Conservation (phyloP, 2,113 vertebrate species). For the Copsychus sechellarum region DNA sequence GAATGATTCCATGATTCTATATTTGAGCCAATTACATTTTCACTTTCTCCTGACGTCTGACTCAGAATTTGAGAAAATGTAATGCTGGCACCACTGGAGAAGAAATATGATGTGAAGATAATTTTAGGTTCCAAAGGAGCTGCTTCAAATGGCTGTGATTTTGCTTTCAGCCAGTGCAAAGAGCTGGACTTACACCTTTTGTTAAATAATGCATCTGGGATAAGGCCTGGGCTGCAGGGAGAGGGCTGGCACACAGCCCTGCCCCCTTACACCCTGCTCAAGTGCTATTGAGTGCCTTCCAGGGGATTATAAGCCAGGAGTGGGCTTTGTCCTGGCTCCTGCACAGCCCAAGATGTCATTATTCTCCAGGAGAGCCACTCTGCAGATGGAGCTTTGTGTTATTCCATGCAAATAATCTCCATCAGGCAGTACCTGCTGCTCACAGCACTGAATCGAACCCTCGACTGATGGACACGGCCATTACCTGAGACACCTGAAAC, state of each 20-base stretch:
- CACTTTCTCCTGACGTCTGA: neutral
- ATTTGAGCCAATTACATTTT: neutral
- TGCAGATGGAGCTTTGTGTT: neutral
- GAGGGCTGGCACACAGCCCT: neutral
- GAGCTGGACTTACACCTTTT: neutral
- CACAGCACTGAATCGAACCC: neutral
- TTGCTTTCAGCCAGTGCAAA: constrained; percentile 1
- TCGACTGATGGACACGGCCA: neutral
- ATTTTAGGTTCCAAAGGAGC: constrained; percentile 2
- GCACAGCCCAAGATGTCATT: neutral
- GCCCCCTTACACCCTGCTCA: neutral
- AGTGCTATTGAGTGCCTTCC: neutral
- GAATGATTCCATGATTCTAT: neutral
- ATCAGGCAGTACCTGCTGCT: neutral
- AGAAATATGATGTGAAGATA: constrained; percentile 11
- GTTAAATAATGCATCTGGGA: constrained; percentile 6
- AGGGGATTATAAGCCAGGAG: neutral
- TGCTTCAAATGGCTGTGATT: constrained; percentile 14
- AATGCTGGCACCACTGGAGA: neutral
- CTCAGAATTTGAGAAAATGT: neutral
- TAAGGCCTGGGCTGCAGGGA: neutral
- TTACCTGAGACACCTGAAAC: neutral
- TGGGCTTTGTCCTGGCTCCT: neutral
- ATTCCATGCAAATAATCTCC: neutral
- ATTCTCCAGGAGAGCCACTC: neutral